phyloP scores from a whole-genome alignment of 2,797 vertebrate species.

The Syngnathus rostellatus region DNA sequence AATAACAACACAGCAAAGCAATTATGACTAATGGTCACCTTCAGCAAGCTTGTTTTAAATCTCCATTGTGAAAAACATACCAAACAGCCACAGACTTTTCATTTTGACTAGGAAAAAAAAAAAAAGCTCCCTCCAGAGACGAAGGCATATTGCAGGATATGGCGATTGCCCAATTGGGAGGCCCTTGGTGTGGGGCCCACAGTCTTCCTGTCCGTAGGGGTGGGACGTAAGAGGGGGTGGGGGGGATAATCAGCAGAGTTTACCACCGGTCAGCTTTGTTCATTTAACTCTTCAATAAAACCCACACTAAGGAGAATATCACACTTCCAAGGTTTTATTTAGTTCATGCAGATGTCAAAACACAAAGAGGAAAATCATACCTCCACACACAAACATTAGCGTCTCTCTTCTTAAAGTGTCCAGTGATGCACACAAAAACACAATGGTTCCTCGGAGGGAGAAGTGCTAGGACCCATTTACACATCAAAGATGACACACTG shows the following conservation, averaged over 20 bases:
- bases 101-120: slow-evolving; percentile 44
- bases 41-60: no score
- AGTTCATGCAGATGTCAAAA: slow-evolving; percentile 74
- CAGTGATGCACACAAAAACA: slow-evolving; percentile 26
- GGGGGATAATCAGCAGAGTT: slow-evolving; percentile 61
- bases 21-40: background rate
- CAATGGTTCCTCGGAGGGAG: slow-evolving; percentile 11
- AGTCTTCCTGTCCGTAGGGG: slow-evolving; percentile 20
- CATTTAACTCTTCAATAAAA: background rate
- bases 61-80: no score
- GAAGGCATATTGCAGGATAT: slow-evolving; percentile 59
- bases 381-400: slow-evolving; percentile 35
- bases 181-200: slow-evolving; percentile 41
- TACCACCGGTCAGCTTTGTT: slow-evolving; percentile 47
- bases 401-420: slow-evolving; percentile 19
- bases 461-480: slow-evolving; percentile 12
- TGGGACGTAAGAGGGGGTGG: slow-evolving; percentile 31
- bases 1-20: background rate
- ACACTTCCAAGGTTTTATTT: slow-evolving; percentile 74
- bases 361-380: slow-evolving; percentile 52
- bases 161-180: slow-evolving; percentile 82
- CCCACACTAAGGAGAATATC: slow-evolving; percentile 35
- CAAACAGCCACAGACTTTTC: slow-evolving; percentile 29
- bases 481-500: slow-evolving; percentile 26
- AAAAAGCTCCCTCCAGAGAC: slow-evolving; percentile 37